Conservation (phyloP, 2,888 invertebrate species). For the Tryphoninae sp. region DNA sequence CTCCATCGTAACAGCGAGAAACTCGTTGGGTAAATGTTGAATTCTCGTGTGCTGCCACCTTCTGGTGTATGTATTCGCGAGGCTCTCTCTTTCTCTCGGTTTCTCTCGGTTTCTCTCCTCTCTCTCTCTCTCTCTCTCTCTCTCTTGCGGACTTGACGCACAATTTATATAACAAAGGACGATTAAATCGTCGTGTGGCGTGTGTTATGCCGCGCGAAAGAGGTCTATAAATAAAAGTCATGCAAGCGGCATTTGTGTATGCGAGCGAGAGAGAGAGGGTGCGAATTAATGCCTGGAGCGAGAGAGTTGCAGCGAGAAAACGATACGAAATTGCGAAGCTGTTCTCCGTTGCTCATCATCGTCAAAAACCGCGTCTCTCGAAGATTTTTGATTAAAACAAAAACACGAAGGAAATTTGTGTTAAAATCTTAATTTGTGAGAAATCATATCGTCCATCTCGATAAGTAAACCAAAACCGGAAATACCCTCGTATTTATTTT, state of each 20-base stretch:
- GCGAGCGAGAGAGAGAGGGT: neutral
- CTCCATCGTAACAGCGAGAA: conserved; percentile 28
- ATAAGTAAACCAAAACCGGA: neutral
- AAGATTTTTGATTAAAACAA: neutral
- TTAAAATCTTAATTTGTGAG: no score
- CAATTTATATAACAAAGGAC: conserved; percentile 65
- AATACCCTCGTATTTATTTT: neutral
- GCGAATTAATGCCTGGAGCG: conserved; percentile 11
- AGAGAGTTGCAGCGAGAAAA: conserved; percentile 13
- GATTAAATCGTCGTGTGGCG: conserved; percentile 61
- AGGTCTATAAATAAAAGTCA: conserved; percentile 31
- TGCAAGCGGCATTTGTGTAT: conserved; percentile 19
- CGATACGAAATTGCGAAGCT: neutral
- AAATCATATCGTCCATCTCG: neutral
- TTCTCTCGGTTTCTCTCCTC: neutral
- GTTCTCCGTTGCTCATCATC: neutral
- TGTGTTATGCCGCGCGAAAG: conserved; percentile 22
- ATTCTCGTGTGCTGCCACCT: conserved; percentile 5
- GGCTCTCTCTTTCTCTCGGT: neutral
- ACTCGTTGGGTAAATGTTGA: conserved; percentile 34
- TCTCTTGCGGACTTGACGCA: conserved; percentile 12
- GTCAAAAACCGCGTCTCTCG: neutral
- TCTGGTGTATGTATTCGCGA: conserved; percentile 12
- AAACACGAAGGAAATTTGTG: no score
- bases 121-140: neutral